phyloP scores from a whole-genome alignment of 2,888 invertebrate species.

The Agonopterix subpropinquella region DNA sequence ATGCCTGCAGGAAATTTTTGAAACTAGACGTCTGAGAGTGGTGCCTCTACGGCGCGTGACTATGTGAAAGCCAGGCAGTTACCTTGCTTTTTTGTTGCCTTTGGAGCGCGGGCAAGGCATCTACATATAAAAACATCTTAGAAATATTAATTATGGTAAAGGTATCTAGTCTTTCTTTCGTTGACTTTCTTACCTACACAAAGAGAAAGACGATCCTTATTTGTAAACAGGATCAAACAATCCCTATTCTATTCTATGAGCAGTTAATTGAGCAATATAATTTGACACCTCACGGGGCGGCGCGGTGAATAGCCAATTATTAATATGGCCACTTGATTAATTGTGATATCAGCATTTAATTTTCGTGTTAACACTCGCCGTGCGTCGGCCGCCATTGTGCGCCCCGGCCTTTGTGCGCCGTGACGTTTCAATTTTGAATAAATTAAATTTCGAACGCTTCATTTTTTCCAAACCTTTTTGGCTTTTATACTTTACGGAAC shows the following conservation, averaged over 20 bases:
- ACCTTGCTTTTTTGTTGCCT: no score
- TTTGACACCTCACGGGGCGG: conserved; percentile 71
- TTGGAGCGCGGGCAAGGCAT: no score
- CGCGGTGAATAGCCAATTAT: conserved; percentile 74
- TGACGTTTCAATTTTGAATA: conserved; percentile 77
- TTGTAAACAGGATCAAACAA: conserved; percentile 46
- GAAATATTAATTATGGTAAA: no score
- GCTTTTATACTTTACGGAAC: conserved; percentile 43
- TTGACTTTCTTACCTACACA: background rate
- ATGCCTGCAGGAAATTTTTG: no score
- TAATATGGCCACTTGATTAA: conserved; percentile 74
- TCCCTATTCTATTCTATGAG: conserved; percentile 65
- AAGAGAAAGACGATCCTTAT: conserved; percentile 17
- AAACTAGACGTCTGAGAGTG: no score
- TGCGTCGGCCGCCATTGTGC: conserved; percentile 58
- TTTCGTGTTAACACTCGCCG: conserved; percentile 71
- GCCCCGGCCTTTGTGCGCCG: conserved; percentile 63
- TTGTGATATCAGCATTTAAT: conserved; percentile 77
- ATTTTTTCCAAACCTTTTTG: conserved; percentile 60
- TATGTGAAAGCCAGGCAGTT: no score
- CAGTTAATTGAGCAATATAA: conserved; percentile 74
- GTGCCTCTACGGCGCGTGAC: no score
- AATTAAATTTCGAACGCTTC: conserved; percentile 76
- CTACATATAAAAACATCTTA: no score
- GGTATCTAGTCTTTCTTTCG: no score